Evolutionary conservation across 2,797 vertebrate species (phyloP), one percentile per base, ranked within the genome.

Genomic region (Eidolon dupreanum): DNA sequence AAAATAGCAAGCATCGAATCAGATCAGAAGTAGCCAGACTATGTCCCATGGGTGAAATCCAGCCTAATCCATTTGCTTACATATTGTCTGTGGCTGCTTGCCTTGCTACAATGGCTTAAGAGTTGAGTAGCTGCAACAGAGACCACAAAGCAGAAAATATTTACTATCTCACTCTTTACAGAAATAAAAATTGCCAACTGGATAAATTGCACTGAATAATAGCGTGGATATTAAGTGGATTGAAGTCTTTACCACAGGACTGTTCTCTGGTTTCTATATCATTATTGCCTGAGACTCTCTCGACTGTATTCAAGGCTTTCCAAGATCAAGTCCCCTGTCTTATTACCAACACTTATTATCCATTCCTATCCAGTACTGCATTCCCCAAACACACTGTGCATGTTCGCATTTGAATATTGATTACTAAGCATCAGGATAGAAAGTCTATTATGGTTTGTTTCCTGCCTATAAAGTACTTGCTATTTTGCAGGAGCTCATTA

Each of bases 401-500:
- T 8, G 7, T 28, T 90, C 85, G 26, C 75, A 63, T 24, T 61
- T 79, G 46, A 93, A 66, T 66, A n/a, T 77, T 59, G 19, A 83
- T 75, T 68, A 89, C 41, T 59, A 83, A 36, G 61, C 77, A 53
- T 85, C 41, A 49, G 68, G 59, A 61, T 33, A 28, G 15, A 51
- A 70, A 38, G 17, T 49, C 81, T 90, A 51, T 90, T 86, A 88
- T 66, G 38, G 79, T 57, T 57, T 86, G 68, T 24, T 93, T 92
- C 28, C 43, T 71, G 20, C 16, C 57, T 88, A 5, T 46, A 88
- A 74, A 82, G 24, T 65, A 71, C 74, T 84, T 73, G 26, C 65
- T 51, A 53, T 66, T 17, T 85, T 73, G 63, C 41, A 88, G 77
- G 63, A 86, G 73, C 51, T 84, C 57, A 75, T 89, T 89, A 88